A percentile compares a stretch with the other conserved stretches of the same genome.
Evolutionary conservation across 2,888 invertebrate genomes (phyloP).

Genomic region (Noctua janthe): DNA sequence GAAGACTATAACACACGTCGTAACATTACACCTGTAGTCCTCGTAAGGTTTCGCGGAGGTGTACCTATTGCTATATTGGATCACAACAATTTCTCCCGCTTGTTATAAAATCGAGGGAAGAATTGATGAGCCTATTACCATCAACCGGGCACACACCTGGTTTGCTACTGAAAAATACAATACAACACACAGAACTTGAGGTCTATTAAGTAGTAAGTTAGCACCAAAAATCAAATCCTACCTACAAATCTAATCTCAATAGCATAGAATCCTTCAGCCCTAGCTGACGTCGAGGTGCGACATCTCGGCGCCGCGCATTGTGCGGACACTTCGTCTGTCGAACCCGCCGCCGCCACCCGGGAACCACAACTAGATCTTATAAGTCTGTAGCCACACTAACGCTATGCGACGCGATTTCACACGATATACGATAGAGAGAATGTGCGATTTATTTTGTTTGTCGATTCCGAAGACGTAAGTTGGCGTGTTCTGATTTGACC

Average conservation of each 20-base stretch:
- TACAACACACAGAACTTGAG: not conserved
- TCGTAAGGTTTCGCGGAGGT: too few relatives aligned
- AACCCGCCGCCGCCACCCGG: constrained; percentile 12
- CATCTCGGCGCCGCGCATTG: constrained; percentile 66
- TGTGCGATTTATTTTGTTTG: not conserved
- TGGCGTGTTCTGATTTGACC: not conserved
- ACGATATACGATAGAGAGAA: not conserved
- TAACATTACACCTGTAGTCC: too few relatives aligned
- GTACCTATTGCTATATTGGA: too few relatives aligned
- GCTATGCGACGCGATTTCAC: not conserved
- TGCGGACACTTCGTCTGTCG: constrained; percentile 57
- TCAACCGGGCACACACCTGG: not conserved
- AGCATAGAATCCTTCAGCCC: constrained; percentile 43
- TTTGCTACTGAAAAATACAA: not conserved
- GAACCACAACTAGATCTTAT: constrained; percentile 38
- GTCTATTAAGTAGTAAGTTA: not conserved
- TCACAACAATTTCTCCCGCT: not conserved
- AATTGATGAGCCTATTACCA: not conserved
- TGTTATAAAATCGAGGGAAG: not conserved
- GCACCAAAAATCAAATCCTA: not conserved
- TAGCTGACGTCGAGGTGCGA: constrained; percentile 58
- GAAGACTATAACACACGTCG: too few relatives aligned
- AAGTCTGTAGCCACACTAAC: constrained; percentile 14
- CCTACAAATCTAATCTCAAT: not conserved
- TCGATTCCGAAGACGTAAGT: not conserved